A percentile compares a stretch with the other conserved stretches of the same genome.
phyloP scores from a whole-genome alignment of 2,888 invertebrate species.

The Cantharis rufa region DNA sequence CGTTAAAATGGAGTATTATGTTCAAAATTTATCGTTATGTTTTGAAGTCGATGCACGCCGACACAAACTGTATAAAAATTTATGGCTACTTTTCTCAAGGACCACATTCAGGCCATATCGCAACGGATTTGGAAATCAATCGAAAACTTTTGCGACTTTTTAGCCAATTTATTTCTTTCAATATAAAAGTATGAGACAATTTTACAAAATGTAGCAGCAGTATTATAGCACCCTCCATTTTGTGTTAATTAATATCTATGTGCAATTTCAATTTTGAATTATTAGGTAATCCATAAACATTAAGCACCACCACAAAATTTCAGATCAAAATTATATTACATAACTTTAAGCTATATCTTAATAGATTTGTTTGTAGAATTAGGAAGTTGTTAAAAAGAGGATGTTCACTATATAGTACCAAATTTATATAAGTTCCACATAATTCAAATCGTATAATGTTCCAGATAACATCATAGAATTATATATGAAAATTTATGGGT shows the following conservation, averaged over 20 bases:
- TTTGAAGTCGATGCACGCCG: conserved; percentile 43
- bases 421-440: neutral
- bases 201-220: neutral
- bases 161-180: conserved; percentile 24
- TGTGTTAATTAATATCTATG: neutral
- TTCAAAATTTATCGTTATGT: conserved; percentile 41
- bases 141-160: conserved; percentile 25
- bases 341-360: conserved; percentile 6
- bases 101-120: conserved; percentile 33
- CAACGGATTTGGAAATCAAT: conserved; percentile 33
- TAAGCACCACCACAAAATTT: neutral
- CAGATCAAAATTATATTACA: neutral
- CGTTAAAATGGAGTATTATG: conserved; percentile 32
- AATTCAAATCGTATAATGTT: neutral
- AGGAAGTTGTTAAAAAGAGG: conserved; percentile 26
- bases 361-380: conserved; percentile 25
- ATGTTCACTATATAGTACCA: conserved; percentile 16
- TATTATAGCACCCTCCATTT: neutral
- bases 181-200: conserved; percentile 17
- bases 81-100: conserved; percentile 40
- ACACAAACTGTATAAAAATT: conserved; percentile 45
- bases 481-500: neutral
- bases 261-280: neutral
- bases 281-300: neutral
- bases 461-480: neutral